Conservation (phyloP, 2,113 vertebrate genomes). For the Cyanoderma ruficeps region DNA sequence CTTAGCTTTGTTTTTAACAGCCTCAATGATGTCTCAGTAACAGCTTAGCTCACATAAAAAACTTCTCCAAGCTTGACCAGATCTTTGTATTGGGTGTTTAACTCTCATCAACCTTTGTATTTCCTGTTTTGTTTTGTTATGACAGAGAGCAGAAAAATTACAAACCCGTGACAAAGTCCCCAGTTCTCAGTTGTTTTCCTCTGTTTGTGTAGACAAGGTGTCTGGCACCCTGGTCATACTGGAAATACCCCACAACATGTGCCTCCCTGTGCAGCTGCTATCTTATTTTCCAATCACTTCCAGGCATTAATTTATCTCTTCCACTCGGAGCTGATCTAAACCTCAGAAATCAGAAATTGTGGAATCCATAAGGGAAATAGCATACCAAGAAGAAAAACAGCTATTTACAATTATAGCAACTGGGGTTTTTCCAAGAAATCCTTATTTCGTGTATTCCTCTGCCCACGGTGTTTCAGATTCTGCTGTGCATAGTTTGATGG, state of each 20-base stretch:
- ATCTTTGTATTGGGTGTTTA: neutral
- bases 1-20: neutral
- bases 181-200: neutral
- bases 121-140: neutral
- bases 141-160: neutral
- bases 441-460: constrained; percentile 2
- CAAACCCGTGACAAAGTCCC: accelerated
- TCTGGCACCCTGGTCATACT: neutral
- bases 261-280: neutral
- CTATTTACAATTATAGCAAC: neutral
- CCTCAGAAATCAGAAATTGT: neutral
- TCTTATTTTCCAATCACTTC: neutral
- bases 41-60: neutral
- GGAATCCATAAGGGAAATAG: neutral
- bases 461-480: neutral
- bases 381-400: neutral
- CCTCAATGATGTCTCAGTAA: neutral
- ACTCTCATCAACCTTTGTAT: neutral
- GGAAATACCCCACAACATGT: neutral
- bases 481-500: neutral
- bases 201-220: neutral
- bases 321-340: neutral
- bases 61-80: neutral
- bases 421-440: constrained; percentile 34
- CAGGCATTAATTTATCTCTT: neutral